Percentiles rank a stretch among this genome's conserved stretches.
phyloP scores from a whole-genome alignment of 2,888 invertebrate species.

The Melieria omissa region DNA sequence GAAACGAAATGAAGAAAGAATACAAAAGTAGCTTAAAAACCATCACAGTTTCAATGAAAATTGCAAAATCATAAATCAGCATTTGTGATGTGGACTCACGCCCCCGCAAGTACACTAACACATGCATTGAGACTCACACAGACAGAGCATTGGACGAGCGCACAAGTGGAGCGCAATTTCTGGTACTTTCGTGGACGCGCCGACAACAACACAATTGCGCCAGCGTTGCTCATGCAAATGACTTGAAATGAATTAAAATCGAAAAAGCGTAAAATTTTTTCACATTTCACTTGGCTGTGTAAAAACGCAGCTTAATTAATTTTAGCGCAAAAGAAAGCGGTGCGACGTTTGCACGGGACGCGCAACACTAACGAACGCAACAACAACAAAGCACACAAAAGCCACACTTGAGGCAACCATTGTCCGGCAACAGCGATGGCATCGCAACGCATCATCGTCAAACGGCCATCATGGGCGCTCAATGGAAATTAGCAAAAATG shows the following conservation, averaged over 20 bases:
- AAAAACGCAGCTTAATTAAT: conserved; percentile 18
- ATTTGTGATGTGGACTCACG: conserved; percentile 19
- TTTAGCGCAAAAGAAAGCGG: background rate
- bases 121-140: background rate
- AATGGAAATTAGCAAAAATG: conserved; percentile 47
- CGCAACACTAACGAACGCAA: no score
- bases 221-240: conserved; percentile 18
- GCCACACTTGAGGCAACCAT: conserved; percentile 30
- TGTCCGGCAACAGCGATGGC: background rate
- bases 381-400: background rate
- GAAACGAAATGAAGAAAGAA: conserved; percentile 40
- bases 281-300: conserved; percentile 8
- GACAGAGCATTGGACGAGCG: background rate
- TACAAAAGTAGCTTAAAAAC: background rate
- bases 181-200: conserved; percentile 15
- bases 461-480: background rate
- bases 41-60: conserved; percentile 31
- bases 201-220: background rate
- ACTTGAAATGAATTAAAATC: conserved; percentile 36
- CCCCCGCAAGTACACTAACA: background rate
- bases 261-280: conserved; percentile 27
- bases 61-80: conserved; percentile 59
- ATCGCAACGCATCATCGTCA: conserved; percentile 8
- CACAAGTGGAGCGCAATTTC: background rate
- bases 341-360: no score